Base-by-base conservation (phyloP, 2,113 vertebrate genomes). In the Empidonax traillii region DNA sequence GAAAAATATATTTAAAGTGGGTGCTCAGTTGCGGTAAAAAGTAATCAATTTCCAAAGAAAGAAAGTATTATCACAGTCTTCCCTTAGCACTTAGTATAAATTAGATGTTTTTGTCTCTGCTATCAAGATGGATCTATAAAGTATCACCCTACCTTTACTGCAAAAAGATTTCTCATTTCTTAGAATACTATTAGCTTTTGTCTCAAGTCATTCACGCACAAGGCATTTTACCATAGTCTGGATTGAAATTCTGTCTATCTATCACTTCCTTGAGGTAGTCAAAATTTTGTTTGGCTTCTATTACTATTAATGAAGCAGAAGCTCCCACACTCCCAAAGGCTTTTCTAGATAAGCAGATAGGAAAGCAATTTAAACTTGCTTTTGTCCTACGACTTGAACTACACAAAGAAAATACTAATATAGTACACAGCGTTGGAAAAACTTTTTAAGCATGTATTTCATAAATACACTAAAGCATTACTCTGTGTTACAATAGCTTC, bases 231-330 rank as follows among this genome's bases (percentile, higher is more conserved):
- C 30, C 0, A 0, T 27, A 44, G 66, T 47, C 41, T 83, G 30
- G 47, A 63, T 19, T 87, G 47, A 75, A 92, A 82, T 51, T 10
- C 23, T 68, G 39, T 24, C 4, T 49, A 61, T 47, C 33, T 35
- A 24, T 56, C 41, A 41, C 35, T 61, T 85, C 35, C 19, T 47
- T 41, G 17, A 92, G 11, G 25, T 47, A 79, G 35, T 44, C 23
- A 43, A 47, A 83, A 75, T 22, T 92, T 46, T 77, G 20, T 76
- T 95, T 87, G 61, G 4, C 25, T 85, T 87, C 61, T 62, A 71
- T 37, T 71, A 84, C 31, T 43, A 81, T 59, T 89, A 93, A 84
- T 46, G 68, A 88, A 96, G 46, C 28, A 92, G 61, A 89, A 90
- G 37, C 31, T 78, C 59, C 17, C 23, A 25, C 30, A 49, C 3